A percentile compares a stretch with the other conserved stretches of the same genome.
Evolutionary conservation across 2,888 invertebrate species (phyloP).

Genomic region (Eupeodes latifasciatus): DNA sequence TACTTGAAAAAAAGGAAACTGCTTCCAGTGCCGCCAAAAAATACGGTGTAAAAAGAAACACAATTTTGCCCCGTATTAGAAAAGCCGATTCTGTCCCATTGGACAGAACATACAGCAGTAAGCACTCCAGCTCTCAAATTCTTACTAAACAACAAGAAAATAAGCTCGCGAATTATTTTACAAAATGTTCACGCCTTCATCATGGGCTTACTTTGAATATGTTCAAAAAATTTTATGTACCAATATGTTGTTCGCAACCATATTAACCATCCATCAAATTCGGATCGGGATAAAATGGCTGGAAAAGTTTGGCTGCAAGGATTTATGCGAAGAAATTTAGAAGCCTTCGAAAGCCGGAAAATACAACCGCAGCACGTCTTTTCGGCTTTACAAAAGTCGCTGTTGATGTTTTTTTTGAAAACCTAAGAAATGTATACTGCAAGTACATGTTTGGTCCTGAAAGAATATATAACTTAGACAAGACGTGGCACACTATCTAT

Average conservation of each 20-base stretch:
- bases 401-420: constrained; percentile 18
- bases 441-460: constrained; percentile 28
- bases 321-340: constrained; percentile 12
- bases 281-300: constrained; percentile 29
- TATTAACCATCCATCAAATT: constrained; percentile 12
- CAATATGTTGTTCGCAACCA: constrained; percentile 28
- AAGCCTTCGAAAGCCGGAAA: constrained; percentile 35
- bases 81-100: no score
- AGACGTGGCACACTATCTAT: constrained; percentile 1
- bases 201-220: constrained; percentile 9
- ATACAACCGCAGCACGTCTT: constrained; percentile 19
- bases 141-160: no score
- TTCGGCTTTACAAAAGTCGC: constrained; percentile 21
- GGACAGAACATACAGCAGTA: no score
- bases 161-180: background rate
- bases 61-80: constrained; percentile 18
- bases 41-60: constrained; percentile 34
- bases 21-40: constrained; percentile 19
- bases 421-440: constrained; percentile 20
- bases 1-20: background rate
- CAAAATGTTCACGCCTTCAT: constrained; percentile 18
- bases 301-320: constrained; percentile 21
- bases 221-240: constrained; percentile 27
- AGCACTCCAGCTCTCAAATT: no score
- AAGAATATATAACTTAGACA: constrained; percentile 35